Conservation (phyloP, 2,113 vertebrate species). For the Megalops atlanticus region DNA sequence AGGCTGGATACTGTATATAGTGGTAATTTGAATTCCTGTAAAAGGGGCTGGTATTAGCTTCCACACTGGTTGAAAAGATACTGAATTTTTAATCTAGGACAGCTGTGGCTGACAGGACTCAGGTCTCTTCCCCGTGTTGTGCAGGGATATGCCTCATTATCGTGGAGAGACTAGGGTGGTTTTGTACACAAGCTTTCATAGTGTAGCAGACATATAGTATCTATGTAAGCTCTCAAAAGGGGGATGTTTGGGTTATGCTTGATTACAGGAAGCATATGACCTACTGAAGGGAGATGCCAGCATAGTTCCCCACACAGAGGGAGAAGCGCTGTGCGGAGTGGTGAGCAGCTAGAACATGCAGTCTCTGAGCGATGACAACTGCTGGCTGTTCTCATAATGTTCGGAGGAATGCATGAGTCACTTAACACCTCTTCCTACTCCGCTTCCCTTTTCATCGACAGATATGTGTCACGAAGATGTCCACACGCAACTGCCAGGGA, state of each 20-base stretch:
- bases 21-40: constrained; percentile 66
- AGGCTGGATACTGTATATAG: constrained; percentile 38
- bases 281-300: background rate
- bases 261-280: background rate
- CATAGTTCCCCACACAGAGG: background rate
- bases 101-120: constrained; percentile 23
- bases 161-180: constrained; percentile 31
- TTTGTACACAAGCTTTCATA: constrained; percentile 25
- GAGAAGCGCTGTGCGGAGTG: background rate
- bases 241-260: background rate
- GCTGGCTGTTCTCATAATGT: background rate
- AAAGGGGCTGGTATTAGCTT: constrained; percentile 39
- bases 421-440: background rate
- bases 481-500: constrained; percentile 94
- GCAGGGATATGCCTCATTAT: background rate
- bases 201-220: background rate
- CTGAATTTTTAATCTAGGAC: constrained; percentile 46
- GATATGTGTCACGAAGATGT: constrained; percentile 99
- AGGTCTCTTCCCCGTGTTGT: constrained; percentile 13
- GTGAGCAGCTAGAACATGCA: background rate
- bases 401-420: background rate
- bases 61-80: constrained; percentile 27
- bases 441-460: constrained; percentile 53
- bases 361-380: background rate
- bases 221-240: background rate